A percentile compares a stretch with the other conserved stretches of the same genome.
Evolutionary conservation across 2,113 vertebrate species (phyloP).

Genomic region (Ailurus styani): DNA sequence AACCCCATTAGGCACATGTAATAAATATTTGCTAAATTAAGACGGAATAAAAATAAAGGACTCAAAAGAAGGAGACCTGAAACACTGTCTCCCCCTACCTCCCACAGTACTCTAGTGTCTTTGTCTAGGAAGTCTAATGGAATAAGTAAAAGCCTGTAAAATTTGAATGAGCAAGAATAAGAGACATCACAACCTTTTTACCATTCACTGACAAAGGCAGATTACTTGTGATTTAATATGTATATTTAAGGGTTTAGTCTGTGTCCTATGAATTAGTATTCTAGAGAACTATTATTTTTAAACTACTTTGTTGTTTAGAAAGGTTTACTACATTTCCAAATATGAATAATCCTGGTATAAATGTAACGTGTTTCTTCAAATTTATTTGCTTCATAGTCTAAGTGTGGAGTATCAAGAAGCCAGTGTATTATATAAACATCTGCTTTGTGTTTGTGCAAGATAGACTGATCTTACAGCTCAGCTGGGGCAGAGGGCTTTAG

Average conservation of each 20-base stretch:
- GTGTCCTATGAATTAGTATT: neutral
- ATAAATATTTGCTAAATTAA: too few relatives aligned
- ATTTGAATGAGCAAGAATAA: neutral
- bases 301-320: neutral
- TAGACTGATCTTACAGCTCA: neutral
- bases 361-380: neutral
- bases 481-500: neutral
- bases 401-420: neutral
- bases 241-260: neutral
- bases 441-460: neutral
- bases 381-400: neutral
- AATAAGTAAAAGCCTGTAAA: neutral
- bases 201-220: neutral
- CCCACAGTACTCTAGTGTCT: neutral
- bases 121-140: neutral
- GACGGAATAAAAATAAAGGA: too few relatives aligned
- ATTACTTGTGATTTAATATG: neutral
- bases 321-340: neutral
- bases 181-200: neutral
- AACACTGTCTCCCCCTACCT: neutral
- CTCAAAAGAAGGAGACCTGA: neutral
- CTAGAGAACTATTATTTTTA: neutral
- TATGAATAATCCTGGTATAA: neutral
- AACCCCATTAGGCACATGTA: too few relatives aligned
- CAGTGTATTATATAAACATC: neutral